These are phyloP conservation scores for Heliconius eleuchia DNA, from an alignment of 1,140 invertebrate genomes.

Conservation along the genomic window DNA sequence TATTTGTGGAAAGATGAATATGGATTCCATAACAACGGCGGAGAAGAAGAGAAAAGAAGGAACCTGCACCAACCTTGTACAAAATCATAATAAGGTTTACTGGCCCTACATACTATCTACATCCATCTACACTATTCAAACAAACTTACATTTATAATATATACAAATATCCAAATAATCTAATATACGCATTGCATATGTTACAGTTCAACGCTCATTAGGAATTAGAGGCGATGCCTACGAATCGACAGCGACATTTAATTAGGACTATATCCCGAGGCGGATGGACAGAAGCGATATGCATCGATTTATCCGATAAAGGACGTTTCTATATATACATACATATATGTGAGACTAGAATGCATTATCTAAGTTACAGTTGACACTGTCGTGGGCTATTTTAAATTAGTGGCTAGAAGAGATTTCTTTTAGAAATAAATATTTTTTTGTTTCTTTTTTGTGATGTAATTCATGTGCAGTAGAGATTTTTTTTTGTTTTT, in stretches of 20 bases:
- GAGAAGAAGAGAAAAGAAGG: too few species aligned
- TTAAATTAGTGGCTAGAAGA: too few species aligned
- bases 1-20: neutral
- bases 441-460: too few species aligned
- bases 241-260: slow-evolving; percentile 39
- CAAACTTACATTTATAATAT: neutral
- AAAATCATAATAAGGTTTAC: too few species aligned
- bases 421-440: too few species aligned
- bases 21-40: too few species aligned
- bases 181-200: slow-evolving; percentile 17
- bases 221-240: slow-evolving; percentile 35
- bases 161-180: neutral
- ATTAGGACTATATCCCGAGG: slow-evolving; percentile 40
- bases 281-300: slow-evolving; percentile 28
- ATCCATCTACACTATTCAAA: neutral
- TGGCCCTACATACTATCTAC: too few species aligned
- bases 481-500: too few species aligned
- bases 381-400: neutral
- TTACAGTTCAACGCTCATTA: slow-evolving; percentile 37
- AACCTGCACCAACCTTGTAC: too few species aligned
- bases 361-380: neutral
- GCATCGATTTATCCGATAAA: slow-evolving; percentile 38
- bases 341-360: too few species aligned
- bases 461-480: too few species aligned
- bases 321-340: slow-evolving; percentile 1